These are phyloP conservation scores for Cryptops parisi DNA, from an alignment of 2,888 invertebrate species.

Conservation along the genomic window DNA sequence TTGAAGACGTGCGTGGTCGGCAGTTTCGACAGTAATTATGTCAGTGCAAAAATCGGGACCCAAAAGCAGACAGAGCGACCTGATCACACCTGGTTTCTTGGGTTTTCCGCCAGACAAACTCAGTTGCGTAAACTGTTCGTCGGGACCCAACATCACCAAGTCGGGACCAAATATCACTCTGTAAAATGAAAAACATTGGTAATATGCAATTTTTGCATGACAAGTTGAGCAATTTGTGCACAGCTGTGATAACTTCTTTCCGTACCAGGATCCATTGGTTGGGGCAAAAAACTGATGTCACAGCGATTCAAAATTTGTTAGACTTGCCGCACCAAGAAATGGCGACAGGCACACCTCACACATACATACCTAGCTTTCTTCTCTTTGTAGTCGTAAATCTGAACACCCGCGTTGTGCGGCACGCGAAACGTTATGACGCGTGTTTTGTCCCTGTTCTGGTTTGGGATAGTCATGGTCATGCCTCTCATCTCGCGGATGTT, in stretches of 20 bases:
- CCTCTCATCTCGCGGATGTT: conserved; percentile 24
- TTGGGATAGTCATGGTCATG: background rate
- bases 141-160: conserved; percentile 38
- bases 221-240: too few relatives aligned
- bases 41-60: conserved; percentile 40
- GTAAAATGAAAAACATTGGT: conserved; percentile 7
- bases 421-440: conserved; percentile 34
- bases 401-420: conserved; percentile 39
- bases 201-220: too few relatives aligned
- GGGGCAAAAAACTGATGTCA: too few relatives aligned
- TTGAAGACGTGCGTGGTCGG: conserved; percentile 37
- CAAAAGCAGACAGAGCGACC: conserved; percentile 35
- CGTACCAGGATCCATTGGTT: too few relatives aligned
- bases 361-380: conserved; percentile 32
- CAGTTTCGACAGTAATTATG: conserved; percentile 37
- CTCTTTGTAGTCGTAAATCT: conserved; percentile 39
- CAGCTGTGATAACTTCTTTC: too few relatives aligned
- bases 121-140: conserved; percentile 39
- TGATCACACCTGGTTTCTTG: conserved; percentile 36
- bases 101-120: conserved; percentile 37
- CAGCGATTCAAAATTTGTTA: too few relatives aligned
- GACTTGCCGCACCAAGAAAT: too few relatives aligned
- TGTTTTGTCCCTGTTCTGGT: conserved; percentile 27
- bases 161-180: conserved; percentile 40
- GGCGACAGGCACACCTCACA: too few relatives aligned